Percentiles rank a stretch among this genome's conserved stretches.
Conservation (phyloP, 2,797 vertebrate species). For the Zalophus californianus region DNA sequence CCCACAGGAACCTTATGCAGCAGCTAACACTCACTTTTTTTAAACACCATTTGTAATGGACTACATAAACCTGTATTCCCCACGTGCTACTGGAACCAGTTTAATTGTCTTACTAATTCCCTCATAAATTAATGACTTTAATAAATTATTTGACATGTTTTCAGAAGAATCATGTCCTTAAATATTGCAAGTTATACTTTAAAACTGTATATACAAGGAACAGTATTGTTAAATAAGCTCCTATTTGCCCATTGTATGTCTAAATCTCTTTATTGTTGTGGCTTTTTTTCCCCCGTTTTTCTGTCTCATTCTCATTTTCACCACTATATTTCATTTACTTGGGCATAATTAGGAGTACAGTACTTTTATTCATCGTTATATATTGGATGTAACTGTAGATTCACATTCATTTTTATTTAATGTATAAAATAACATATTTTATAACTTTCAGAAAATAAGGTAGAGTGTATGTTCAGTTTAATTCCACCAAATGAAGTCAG, state of each 20-base stretch:
- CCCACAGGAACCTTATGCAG: neutral
- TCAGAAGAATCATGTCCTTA: neutral
- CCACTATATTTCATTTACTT: neutral
- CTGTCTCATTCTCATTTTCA: neutral
- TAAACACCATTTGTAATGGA: neutral
- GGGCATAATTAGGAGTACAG: neutral
- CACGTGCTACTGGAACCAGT: neutral
- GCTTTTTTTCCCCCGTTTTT: neutral
- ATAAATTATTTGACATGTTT: neutral
- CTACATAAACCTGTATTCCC: neutral
- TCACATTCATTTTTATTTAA: neutral
- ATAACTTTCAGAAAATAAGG: neutral
- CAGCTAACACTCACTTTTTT: neutral
- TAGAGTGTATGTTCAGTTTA: neutral
- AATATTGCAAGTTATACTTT: constrained; percentile 3
- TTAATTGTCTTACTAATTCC: neutral
- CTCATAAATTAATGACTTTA: neutral
- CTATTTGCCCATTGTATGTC: neutral
- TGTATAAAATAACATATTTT: neutral
- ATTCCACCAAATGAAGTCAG: neutral
- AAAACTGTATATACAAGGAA: neutral
- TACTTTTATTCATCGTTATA: neutral
- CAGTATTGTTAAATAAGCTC: neutral
- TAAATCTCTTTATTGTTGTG: neutral
- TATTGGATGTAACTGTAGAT: neutral